Conservation (phyloP, 37 sponge, comb jelly and placozoan species). For the Eunapius fragilis region DNA sequence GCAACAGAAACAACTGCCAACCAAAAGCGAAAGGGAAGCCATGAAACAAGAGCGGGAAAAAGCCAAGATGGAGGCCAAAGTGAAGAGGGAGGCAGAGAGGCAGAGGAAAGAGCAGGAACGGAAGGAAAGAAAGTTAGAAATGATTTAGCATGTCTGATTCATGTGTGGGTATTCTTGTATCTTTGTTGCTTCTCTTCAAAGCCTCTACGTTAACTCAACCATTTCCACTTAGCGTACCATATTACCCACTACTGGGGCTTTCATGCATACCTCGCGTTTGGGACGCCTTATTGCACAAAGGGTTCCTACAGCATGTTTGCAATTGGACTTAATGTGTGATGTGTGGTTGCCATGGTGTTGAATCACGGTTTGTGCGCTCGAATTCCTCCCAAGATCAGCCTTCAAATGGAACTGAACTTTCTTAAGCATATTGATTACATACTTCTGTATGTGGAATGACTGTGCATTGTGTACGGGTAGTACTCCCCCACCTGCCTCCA, state of each 20-base stretch:
- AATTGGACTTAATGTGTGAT: not conserved
- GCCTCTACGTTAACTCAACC: not conserved
- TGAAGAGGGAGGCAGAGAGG: conserved; percentile 52
- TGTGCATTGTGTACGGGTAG: too few species aligned
- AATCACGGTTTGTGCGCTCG: not conserved
- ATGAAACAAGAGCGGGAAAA: conserved; percentile 41
- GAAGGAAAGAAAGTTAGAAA: conserved; percentile 34
- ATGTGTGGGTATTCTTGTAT: not conserved
- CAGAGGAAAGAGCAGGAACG: conserved; percentile 37
- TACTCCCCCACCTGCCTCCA: too few species aligned
- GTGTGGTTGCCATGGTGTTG: not conserved
- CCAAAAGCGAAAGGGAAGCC: conserved; percentile 2
- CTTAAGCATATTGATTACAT: not conserved
- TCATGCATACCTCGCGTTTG: not conserved
- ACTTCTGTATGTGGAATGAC: not conserved
- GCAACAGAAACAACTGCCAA: not conserved
- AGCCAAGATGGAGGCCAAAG: conserved; percentile 7
- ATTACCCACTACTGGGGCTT: not conserved
- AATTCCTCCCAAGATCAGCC: not conserved
- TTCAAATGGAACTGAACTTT: not conserved
- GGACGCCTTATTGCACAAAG: not conserved
- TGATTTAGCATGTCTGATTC: too few species aligned
- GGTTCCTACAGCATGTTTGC: not conserved
- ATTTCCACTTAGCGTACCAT: not conserved
- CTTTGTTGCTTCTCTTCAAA: not conserved